phyloP scores from a whole-genome alignment of 2,113 vertebrate genomes.

The Oncorhynchus nerka region DNA sequence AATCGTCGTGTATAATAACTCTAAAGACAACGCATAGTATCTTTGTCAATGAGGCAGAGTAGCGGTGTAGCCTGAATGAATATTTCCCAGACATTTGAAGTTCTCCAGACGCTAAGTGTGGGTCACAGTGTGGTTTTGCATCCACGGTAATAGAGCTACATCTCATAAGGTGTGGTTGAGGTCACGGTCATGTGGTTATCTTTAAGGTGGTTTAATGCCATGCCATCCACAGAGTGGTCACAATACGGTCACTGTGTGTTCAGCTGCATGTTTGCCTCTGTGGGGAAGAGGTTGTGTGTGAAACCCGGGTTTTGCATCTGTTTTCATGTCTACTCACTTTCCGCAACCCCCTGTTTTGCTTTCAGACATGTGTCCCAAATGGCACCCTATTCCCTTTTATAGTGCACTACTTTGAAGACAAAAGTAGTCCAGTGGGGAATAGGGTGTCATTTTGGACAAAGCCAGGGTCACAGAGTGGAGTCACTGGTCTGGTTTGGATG shows the following conservation, averaged over 20 bases:
- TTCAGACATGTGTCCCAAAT: too few relatives aligned
- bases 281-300: too few relatives aligned
- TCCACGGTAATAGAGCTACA: slow-evolving; percentile 7
- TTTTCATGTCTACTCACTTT: too few relatives aligned
- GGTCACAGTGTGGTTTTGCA: slow-evolving; percentile 51
- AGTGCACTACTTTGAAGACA: too few relatives aligned
- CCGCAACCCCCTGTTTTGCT: too few relatives aligned
- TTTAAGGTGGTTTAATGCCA: slow-evolving; percentile 27
- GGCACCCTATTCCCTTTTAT: too few relatives aligned
- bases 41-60: too few relatives aligned
- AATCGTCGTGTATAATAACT: neutral
- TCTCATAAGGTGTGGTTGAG: slow-evolving; percentile 28
- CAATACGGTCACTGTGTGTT: slow-evolving; percentile 17
- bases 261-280: neutral
- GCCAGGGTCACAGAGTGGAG: neutral
- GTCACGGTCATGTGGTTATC: slow-evolving; percentile 14
- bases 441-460: too few relatives aligned
- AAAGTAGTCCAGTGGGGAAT: too few relatives aligned
- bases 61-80: neutral
- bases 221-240: slow-evolving; percentile 37
- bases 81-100: slow-evolving; percentile 53
- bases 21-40: neutral
- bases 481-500: neutral
- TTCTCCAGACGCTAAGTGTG: slow-evolving; percentile 54
- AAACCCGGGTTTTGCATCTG: too few relatives aligned